Evolutionary conservation across 1,140 invertebrate species (phyloP).

Genomic region (Leptestheria dahalacensis): DNA sequence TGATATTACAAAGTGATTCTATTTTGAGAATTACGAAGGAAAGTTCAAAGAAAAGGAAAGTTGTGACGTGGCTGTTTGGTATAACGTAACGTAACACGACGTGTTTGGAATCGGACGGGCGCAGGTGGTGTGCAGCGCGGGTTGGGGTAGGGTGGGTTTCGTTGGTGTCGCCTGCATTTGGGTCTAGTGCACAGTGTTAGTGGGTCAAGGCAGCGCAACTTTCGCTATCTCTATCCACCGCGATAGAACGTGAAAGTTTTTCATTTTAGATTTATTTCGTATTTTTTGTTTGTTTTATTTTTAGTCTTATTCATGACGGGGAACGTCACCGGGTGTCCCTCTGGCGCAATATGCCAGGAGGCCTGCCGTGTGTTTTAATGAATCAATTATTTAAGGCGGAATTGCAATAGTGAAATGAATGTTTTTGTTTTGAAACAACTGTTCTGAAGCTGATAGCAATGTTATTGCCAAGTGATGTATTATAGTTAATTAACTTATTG

Average conservation of each 20-base stretch:
- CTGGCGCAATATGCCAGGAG: too few species aligned
- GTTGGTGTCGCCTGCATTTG: not conserved
- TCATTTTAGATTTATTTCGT: not conserved
- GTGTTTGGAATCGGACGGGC: not conserved
- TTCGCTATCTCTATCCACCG: not conserved
- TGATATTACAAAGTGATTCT: too few species aligned
- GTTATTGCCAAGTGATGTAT: too few species aligned
- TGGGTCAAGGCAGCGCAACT: not conserved
- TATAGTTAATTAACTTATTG: too few species aligned
- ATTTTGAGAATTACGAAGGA: too few species aligned
- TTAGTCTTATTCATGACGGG: not conserved
- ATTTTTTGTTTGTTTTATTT: not conserved
- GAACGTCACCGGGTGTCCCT: not conserved
- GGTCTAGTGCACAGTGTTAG: not conserved
- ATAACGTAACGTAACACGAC: not conserved
- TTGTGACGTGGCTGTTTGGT: too few species aligned
- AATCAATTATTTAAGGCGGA: too few species aligned
- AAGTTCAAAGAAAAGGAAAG: too few species aligned
- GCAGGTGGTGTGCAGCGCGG: not conserved
- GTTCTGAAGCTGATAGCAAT: too few species aligned
- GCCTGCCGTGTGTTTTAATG: too few species aligned
- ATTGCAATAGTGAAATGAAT: too few species aligned
- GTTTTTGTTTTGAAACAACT: too few species aligned
- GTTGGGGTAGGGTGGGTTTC: not conserved
- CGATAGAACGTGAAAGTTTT: not conserved